phyloP scores from a whole-genome alignment of 2,888 invertebrate species.

The Andrena trimmerana region DNA sequence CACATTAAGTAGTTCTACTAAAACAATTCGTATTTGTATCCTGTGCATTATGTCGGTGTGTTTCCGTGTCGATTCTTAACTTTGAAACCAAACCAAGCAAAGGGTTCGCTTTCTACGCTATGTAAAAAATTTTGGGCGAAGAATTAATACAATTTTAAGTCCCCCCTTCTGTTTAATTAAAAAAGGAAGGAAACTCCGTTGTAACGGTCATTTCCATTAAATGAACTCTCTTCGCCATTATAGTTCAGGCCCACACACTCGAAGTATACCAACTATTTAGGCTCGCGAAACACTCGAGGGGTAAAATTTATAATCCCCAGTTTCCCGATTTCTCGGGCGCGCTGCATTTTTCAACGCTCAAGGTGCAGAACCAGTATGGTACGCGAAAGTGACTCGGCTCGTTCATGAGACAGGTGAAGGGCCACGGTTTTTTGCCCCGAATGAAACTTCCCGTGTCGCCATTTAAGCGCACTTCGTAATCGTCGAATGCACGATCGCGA shows the following conservation, averaged over 20 bases:
- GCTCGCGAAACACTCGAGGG: slow-evolving; percentile 9
- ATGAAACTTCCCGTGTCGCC: slow-evolving; percentile 62
- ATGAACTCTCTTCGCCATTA: background rate
- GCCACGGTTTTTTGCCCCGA: slow-evolving; percentile 54
- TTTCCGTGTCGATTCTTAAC: no score
- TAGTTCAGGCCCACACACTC: background rate
- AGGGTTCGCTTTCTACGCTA: background rate
- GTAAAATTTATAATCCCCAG: slow-evolving; percentile 33
- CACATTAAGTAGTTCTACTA: no score
- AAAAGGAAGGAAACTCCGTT: background rate
- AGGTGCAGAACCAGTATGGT: slow-evolving; percentile 58
- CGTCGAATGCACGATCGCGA: slow-evolving; percentile 41
- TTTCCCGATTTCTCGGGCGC: slow-evolving; percentile 50
- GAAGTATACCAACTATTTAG: background rate
- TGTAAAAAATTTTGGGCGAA: background rate
- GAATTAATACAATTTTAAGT: background rate
- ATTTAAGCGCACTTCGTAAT: slow-evolving; percentile 55
- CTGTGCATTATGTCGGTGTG: no score
- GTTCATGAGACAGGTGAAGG: slow-evolving; percentile 64
- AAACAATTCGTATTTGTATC: no score
- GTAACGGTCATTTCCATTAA: background rate
- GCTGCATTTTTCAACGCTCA: slow-evolving; percentile 50
- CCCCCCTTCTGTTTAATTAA: background rate
- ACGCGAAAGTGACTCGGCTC: slow-evolving; percentile 60
- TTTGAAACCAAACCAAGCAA: no score